Percentiles rank a stretch among this genome's conserved stretches.
Evolutionary conservation across 2,888 invertebrate species (phyloP).

Genomic region (Pachymerium ferrugineum): DNA sequence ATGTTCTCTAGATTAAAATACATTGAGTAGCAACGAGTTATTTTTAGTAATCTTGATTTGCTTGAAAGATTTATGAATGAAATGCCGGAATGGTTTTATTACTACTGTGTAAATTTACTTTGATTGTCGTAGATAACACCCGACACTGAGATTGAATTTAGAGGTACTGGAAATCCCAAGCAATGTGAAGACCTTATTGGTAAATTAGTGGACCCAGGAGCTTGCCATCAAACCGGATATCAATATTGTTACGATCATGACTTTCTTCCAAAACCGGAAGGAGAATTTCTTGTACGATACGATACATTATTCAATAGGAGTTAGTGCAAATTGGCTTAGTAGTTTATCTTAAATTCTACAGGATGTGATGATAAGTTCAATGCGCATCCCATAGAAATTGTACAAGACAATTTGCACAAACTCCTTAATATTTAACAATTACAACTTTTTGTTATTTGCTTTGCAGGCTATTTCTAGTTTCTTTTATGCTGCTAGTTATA

Average conservation of each 20-base stretch:
- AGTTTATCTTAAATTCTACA: no score
- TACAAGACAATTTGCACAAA: not conserved
- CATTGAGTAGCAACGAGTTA: no score
- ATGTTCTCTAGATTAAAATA: no score
- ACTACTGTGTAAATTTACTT: no score
- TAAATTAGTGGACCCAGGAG: not conserved
- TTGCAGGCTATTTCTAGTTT: constrained; percentile 14
- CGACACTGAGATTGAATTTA: no score
- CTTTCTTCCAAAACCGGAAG: not conserved
- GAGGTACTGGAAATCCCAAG: not conserved
- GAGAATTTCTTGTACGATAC: not conserved
- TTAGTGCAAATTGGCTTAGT: not conserved
- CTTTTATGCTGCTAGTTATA: not conserved
- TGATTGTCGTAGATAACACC: no score
- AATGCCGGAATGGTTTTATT: no score
- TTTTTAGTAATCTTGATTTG: no score
- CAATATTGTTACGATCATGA: not conserved
- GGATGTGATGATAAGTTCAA: no score
- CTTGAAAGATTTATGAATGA: no score
- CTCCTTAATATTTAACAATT: not conserved
- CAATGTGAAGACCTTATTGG: not conserved
- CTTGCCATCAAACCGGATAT: not conserved
- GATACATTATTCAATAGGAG: not conserved
- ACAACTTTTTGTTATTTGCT: not conserved
- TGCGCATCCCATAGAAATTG: no score